These are phyloP conservation scores for Prenolepis imparis DNA, from an alignment of 2,888 invertebrate genomes.

Conservation along the genomic window DNA sequence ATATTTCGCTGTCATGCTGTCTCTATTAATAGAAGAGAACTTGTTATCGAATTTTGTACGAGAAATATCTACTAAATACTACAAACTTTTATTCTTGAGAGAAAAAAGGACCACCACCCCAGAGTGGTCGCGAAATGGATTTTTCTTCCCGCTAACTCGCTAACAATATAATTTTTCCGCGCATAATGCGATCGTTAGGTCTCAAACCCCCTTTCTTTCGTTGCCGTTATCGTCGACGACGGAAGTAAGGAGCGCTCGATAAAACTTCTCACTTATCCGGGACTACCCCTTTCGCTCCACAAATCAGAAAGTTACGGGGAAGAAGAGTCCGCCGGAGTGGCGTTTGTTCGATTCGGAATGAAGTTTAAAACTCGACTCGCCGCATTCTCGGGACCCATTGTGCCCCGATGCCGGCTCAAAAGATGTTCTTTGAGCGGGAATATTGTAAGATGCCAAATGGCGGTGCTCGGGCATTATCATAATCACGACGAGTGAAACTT, in stretches of 20 bases:
- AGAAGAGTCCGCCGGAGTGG: slow-evolving; percentile 27
- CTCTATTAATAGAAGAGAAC: slow-evolving; percentile 7
- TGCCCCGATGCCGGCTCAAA: slow-evolving; percentile 32
- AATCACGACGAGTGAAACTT: slow-evolving; percentile 46
- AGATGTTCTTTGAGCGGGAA: slow-evolving; percentile 42
- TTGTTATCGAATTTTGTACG: slow-evolving; percentile 9
- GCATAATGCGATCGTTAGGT: slow-evolving; percentile 57
- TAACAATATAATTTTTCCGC: slow-evolving; percentile 64
- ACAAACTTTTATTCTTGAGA: background rate
- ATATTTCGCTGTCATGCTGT: background rate
- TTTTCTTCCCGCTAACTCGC: slow-evolving; percentile 48
- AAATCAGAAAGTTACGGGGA: slow-evolving; percentile 71
- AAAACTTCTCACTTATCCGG: slow-evolving; percentile 76
- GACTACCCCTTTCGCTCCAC: slow-evolving; percentile 69
- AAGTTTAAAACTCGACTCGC: slow-evolving; percentile 74
- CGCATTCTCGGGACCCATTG: slow-evolving; percentile 40
- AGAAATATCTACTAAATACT: slow-evolving; percentile 16
- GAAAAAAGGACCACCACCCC: slow-evolving; percentile 2
- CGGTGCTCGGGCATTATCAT: slow-evolving; percentile 46
- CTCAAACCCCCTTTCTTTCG: slow-evolving; percentile 42
- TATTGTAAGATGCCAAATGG: slow-evolving; percentile 50
- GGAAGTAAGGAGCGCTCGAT: slow-evolving; percentile 65
- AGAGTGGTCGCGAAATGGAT: slow-evolving; percentile 47
- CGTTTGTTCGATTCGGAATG: slow-evolving; percentile 69
- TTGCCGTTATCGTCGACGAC: slow-evolving; percentile 8